Conservation (phyloP, 2,113 vertebrate species). For the Cyanistes caeruleus region DNA sequence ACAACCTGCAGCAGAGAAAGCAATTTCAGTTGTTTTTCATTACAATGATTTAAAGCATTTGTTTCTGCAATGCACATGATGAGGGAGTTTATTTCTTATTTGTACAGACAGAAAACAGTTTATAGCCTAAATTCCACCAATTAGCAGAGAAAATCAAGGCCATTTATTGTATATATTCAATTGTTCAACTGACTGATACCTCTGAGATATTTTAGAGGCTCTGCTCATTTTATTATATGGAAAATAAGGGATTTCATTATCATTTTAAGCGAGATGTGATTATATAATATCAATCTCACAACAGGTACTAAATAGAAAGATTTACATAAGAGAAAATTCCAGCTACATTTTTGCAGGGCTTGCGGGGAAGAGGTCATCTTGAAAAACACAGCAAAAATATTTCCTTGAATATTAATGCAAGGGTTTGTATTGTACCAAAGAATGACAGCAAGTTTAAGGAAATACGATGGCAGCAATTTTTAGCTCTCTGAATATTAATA, state of each 20-base stretch:
- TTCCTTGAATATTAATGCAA: background rate
- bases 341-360: background rate
- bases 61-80: background rate
- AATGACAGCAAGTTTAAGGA: conserved; percentile 11
- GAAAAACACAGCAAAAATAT: background rate
- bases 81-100: background rate
- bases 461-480: background rate
- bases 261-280: background rate
- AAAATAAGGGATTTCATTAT: background rate
- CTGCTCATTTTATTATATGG: background rate
- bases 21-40: background rate
- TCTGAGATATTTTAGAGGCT: background rate
- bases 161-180: background rate
- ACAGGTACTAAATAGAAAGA: background rate
- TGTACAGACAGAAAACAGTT: background rate
- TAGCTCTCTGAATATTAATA: conserved; percentile 44
- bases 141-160: background rate
- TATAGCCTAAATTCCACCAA: background rate
- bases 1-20: background rate
- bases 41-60: background rate
- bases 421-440: background rate
- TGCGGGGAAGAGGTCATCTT: background rate
- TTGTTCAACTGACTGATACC: background rate
- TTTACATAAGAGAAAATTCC: background rate
- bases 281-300: background rate